Evolutionary conservation across 2,888 invertebrate species (phyloP).

Genomic region (Pristionchus exspectatus): DNA sequence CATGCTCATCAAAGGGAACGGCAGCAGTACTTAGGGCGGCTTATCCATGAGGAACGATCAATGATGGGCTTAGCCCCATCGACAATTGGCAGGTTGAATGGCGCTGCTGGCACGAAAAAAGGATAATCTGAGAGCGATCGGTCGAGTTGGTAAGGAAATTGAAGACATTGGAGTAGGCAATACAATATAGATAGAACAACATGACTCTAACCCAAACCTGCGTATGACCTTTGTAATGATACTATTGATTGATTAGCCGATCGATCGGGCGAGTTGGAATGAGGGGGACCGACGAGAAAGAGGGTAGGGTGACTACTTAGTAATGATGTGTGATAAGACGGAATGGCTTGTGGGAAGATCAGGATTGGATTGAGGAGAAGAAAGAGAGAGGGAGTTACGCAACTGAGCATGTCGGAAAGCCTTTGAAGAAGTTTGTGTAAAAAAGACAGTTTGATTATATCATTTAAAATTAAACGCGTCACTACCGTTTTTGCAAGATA

Average conservation of each 20-base stretch:
- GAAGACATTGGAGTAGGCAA: no score
- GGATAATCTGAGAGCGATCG: background rate
- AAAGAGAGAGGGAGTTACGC: background rate
- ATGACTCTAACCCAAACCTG: no score
- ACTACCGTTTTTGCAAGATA: no score
- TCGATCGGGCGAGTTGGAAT: no score
- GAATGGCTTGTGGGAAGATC: background rate
- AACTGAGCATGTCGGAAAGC: background rate
- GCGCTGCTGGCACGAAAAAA: background rate
- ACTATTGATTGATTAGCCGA: no score
- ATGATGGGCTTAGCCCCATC: background rate
- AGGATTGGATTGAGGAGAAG: background rate
- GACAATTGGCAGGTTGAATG: slow-evolving; percentile 21
- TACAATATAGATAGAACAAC: no score
- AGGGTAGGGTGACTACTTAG: slow-evolving; percentile 29
- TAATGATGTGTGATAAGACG: slow-evolving; percentile 16
- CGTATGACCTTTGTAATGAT: no score
- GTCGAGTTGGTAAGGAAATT: background rate
- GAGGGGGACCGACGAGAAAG: background rate
- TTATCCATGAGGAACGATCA: background rate
- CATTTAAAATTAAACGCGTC: no score
- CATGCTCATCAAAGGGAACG: background rate
- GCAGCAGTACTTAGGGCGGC: background rate
- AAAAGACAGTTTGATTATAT: background rate
- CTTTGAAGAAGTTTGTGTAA: background rate